phyloP scores from a whole-genome alignment of 2,888 invertebrate genomes.

The Pteria penguin region DNA sequence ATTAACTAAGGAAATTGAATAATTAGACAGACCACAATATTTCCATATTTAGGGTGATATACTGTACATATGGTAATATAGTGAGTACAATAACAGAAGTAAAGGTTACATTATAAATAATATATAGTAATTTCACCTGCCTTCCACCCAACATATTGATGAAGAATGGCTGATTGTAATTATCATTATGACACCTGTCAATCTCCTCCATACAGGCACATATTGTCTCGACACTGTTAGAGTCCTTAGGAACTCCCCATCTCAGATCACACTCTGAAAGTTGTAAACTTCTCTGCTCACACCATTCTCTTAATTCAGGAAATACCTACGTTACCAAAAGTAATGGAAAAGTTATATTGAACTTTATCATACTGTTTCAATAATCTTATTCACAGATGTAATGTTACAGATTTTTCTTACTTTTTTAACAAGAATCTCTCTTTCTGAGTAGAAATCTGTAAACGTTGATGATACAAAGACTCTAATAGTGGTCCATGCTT shows the following conservation, averaged over 20 bases:
- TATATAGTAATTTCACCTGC: constrained; percentile 41
- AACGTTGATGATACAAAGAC: constrained; percentile 79
- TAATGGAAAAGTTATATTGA: background rate
- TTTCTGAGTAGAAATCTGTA: constrained; percentile 77
- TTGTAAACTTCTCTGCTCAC: constrained; percentile 67
- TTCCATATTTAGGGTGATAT: too few species aligned
- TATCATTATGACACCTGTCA: constrained; percentile 73
- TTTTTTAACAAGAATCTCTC: constrained; percentile 78
- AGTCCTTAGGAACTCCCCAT: constrained; percentile 79
- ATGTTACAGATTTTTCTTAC: too few species aligned
- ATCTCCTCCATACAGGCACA: constrained; percentile 77
- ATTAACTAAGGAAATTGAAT: too few species aligned
- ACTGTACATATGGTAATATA: too few species aligned
- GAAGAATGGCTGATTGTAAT: constrained; percentile 75
- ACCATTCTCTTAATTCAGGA: constrained; percentile 76
- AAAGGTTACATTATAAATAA: too few species aligned
- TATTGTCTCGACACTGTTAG: constrained; percentile 72
- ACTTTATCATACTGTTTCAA: background rate
- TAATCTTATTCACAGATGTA: background rate
- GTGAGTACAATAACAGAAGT: too few species aligned
- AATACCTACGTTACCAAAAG: constrained; percentile 67
- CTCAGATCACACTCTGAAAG: constrained; percentile 79
- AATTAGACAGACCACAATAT: too few species aligned
- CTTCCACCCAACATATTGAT: constrained; percentile 75
- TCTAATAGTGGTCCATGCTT: constrained; percentile 73